Base-by-base conservation (phyloP, 2,113 vertebrate genomes). In the Myotis yumanensis region DNA sequence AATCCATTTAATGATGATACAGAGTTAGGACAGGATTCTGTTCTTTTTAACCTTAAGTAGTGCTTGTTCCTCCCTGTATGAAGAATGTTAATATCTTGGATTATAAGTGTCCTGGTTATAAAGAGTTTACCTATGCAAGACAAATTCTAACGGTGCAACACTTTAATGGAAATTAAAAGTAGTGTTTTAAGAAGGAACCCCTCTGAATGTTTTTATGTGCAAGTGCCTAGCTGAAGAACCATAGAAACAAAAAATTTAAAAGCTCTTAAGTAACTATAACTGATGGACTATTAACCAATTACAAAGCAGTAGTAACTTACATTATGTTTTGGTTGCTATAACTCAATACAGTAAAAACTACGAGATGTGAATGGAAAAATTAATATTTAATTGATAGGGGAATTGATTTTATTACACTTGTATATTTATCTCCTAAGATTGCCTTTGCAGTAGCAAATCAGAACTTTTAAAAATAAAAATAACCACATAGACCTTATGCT, bases 81-180 rank as follows among this genome's bases (percentile, higher is more conserved):
- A 57, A 51, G 37, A 97, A 76, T 73, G 11, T 66, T 93, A 64
- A 71, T 95, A 43, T 80, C 89, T 95, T 88, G 79, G 72, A 79
- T 91, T 94, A 15, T 90, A 89, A 51, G 3, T 66, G 5, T 79
- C 57, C 46, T 79, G 48, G 14, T 86, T 81, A 51, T 62, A 92
- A 79, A 76, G 10, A 93, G 80, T 91, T 95, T 85, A 91, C 12
- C 72, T 76, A 68, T 81, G 40, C 23, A 80, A 94, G 72, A 85
- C 64, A 85, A 48, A 95, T 86, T 68, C 69, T 87, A 89, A 89
- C 52, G 86, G 35, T 81, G 48, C 25, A 52, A 75, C 72, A 40
- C 71, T 94, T 96, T 90, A 35, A 62, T 87, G 68, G 92, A 83
- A 89, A 86, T 91, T 93, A 22, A 79, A 75, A 94, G 25, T 62